Conservation (phyloP, 2,888 invertebrate species). For the Rhogogaster chlorosoma region DNA sequence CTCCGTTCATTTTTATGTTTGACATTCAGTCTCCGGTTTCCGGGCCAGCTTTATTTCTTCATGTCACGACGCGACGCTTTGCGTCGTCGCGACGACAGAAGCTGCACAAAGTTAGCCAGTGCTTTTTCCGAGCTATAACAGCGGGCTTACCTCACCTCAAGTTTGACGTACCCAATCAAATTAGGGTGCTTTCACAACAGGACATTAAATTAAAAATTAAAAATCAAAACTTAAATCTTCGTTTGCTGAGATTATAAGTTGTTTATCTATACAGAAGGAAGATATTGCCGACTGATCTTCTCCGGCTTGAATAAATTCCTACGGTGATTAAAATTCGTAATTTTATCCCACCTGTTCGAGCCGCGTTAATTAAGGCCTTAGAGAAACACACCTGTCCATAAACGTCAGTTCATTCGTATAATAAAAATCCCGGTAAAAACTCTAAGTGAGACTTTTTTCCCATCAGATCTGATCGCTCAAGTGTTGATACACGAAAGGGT, state of each 20-base stretch:
- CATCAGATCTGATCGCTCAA: background rate
- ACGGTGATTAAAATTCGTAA: background rate
- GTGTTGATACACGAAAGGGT: background rate
- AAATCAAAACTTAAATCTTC: background rate
- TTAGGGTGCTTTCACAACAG: conserved; percentile 9
- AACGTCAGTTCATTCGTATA: background rate
- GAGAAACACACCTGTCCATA: background rate
- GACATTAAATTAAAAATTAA: too few relatives aligned
- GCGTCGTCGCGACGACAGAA: conserved; percentile 2
- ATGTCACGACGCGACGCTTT: background rate
- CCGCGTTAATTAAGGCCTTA: background rate
- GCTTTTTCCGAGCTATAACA: conserved; percentile 23
- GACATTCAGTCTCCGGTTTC: background rate
- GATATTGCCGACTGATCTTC: background rate
- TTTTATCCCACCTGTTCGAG: background rate
- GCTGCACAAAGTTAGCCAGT: background rate
- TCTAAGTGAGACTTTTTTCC: background rate
- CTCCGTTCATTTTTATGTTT: background rate
- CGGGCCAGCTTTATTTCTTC: background rate
- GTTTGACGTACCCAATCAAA: background rate
- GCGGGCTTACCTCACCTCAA: conserved; percentile 19
- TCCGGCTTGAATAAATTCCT: background rate
- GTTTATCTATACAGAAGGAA: background rate
- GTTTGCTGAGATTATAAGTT: background rate
- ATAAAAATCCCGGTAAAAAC: background rate